Base-by-base conservation (phyloP, 1,140 invertebrate genomes). In the Aricia agestis region DNA sequence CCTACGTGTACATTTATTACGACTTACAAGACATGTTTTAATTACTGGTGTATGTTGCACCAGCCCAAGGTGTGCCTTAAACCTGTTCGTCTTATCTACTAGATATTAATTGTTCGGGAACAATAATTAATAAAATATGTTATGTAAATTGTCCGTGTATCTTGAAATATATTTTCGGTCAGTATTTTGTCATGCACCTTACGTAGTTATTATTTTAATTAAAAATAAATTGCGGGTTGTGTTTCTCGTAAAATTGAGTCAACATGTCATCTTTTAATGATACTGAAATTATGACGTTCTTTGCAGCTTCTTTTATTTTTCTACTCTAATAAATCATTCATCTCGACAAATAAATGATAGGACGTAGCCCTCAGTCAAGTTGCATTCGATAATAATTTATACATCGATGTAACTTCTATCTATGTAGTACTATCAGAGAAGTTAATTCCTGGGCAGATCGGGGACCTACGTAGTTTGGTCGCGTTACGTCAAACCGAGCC, bases 61-160 rank as follows among this genome's bases (percentile, higher is more conserved):
- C 18, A 63, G 19, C 18, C 59, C 59, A 63, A 63, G 59, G 59
- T 63, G 59, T 25, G 45, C 10, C 19, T 11, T 4, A 10, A 63
- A 63, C 59, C 59, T 63, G 59, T 63, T 63, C 59, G 5, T 59
- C 58, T 19, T 63, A 63, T 25, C 59, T 63, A 63, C 17, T 59
- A 18, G n/a, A 19, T 63, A 63, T 63, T 63, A 63, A 63, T 63
- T 63, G 59, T 63, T 63, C 59, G 59, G 31, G 59, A 25, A 63
- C 59, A 63, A 63, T 63, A 63, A 63, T 63, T 63, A 63, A 63
- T 63, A 19, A 63, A 52, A 15, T 52, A 63, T 63, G 59, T 25
- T 19, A 63, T 19, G 59, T 63, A 63, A 18, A 63, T 19, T 19
- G 59, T 11, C 10, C 18, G 18, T 31, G 19, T 19, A 25, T 63